Evolutionary conservation across 2,888 invertebrate genomes (phyloP), one percentile per base, ranked within the genome.

Genomic region (Operophtera brumata): DNA sequence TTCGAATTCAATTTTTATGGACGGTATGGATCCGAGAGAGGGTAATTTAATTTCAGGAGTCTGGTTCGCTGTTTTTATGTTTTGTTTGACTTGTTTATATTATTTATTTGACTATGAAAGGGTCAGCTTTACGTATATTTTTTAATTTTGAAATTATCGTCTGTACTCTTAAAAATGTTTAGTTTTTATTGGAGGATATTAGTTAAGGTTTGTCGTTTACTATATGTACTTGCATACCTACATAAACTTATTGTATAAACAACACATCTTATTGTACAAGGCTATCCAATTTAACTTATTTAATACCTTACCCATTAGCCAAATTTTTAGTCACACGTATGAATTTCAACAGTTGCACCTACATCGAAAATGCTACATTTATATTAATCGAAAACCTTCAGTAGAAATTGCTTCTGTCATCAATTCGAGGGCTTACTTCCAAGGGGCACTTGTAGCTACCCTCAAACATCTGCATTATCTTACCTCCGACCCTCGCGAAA

Each of bases 391-490:
- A 77, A 80, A 59, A 75, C 75, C 77, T 80, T 80, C 78, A 68
- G 69, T 69, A 73, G 70, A 78, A 84, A 87, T 86, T 78, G 84
- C 82, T 77, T 75, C 74, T 78, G 85, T 86, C 87, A 86, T 84
- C 86, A 81, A 78, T 74, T 73, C 67, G 69, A 65, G 70, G 70
- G 71, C 70, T 67, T 56, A 57, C 61, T 64, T 55, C 59, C 60
- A 65, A 71, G 71, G 71, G 77, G 69, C 67, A 62, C 71, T 70
- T 67, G 73, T 54, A 53, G 55, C 69, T 73, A 69, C 70, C 75
- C 71, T 69, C 69, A 66, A 73, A 83, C 82, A 86, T 86, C 87
- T 88, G 88, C 84, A 88, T 86, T 87, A 86, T 85, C 87, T 87
- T 85, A 86, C 86, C 86, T 87, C 73, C 75, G 68, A 75, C 84